Evolutionary conservation across 2,113 vertebrate genomes (phyloP).

Genomic region (Struthidea cinerea): DNA sequence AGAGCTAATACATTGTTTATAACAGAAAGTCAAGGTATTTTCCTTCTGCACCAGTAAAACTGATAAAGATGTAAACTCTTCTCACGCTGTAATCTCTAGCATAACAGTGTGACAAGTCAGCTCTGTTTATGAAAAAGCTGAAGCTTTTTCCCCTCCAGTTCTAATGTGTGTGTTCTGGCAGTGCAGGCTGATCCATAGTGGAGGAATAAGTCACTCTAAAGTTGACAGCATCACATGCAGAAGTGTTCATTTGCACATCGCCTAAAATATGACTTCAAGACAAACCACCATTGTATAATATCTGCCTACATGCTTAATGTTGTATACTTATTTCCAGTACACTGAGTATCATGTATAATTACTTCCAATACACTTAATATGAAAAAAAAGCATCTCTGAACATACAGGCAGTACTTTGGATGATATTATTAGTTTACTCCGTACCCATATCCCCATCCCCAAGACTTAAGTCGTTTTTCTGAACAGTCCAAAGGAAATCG

Average conservation of each 20-base stretch:
- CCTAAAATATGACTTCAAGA: not conserved
- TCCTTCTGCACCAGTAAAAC: not conserved
- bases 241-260: not conserved
- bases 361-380: not conserved
- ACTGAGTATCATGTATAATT: not conserved
- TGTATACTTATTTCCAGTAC: not conserved
- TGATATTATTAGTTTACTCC: not conserved
- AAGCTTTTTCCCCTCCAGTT: not conserved
- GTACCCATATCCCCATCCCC: not conserved
- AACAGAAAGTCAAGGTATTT: not conserved
- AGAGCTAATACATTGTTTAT: not conserved
- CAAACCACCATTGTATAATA: not conserved
- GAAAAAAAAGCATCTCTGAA: not conserved
- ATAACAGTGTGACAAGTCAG: not conserved
- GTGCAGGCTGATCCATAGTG: fast-evolving
- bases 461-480: not conserved
- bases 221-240: not conserved
- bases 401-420: not conserved
- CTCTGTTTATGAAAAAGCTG: not conserved
- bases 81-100: not conserved
- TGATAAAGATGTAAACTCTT: not conserved
- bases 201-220: not conserved
- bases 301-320: not conserved
- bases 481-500: not conserved
- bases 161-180: not conserved